Evolutionary conservation across 2,888 invertebrate genomes (phyloP), one percentile per base, ranked within the genome.

Genomic region (Ochropacha duplaris): DNA sequence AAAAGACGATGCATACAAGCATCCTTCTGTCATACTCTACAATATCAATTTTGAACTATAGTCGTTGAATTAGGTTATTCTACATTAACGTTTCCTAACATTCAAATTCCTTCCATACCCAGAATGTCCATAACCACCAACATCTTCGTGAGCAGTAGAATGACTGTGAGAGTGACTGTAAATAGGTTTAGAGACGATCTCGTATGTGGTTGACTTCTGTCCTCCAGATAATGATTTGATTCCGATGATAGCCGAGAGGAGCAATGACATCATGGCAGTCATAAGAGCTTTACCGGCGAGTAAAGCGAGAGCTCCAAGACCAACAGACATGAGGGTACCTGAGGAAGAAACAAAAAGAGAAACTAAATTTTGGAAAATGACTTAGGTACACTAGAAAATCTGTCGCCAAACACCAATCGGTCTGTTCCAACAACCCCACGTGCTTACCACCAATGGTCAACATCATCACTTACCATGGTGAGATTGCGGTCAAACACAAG

Each of bases 201-300:
- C 97, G 78, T 97, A 97, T 0, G 97, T 97, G 9, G 97, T 96
- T 11, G 95, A 94, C 75, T 96, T 96, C 62, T 95, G 94, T 0
- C 96, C 95, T 3, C 94, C 94, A 0, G 96, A 93, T 19, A 97
- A 83, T 0, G 95, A 94, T 75, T 97, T 97, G 58, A 97, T 87
- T 0, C 97, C 97, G 57, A 96, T 94, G 62, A 97, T 95, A 0
- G 95, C 96, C 0, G 97, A 96, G 0, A 97, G 87, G 66, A 97
- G 94, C 0, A 97, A 90, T 0, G 97, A 96, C 94, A 97, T 95
- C 57, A 97, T 81, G 1, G 96, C 96, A 0, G 97, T 96, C 95
- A 97, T 96, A 19, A 97, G 81, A 0, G 97, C 97, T 81, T 97
- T 97, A 11, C 97, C 97, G 9, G 97, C 97, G 39, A 97, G 90